Percentiles rank a stretch among this genome's conserved stretches.
Evolutionary conservation across 2,113 vertebrate genomes (phyloP).

Genomic region (Chloebia gouldiae): DNA sequence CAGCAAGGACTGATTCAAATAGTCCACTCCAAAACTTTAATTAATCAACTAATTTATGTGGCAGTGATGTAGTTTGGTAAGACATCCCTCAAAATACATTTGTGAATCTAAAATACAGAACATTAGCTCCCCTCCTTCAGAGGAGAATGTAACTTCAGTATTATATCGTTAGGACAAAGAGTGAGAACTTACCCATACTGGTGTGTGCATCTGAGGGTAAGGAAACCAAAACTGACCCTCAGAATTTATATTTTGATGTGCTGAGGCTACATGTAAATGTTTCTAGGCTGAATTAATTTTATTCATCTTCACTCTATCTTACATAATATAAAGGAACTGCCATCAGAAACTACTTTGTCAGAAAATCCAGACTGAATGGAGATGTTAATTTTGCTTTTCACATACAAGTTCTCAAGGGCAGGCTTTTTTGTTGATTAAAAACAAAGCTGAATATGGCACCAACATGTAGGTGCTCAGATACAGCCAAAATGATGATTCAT

Average conservation of each 20-base stretch:
- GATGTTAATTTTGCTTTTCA: not conserved
- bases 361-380: not conserved
- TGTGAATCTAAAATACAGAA: not conserved
- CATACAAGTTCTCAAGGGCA: not conserved
- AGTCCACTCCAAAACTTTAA: not conserved
- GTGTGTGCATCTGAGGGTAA: not conserved
- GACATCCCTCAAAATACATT: not conserved
- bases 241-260: not conserved
- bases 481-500: constrained; percentile 32
- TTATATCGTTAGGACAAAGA: no score
- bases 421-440: not conserved
- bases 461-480: not conserved
- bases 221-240: not conserved
- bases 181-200: not conserved
- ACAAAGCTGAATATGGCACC: not conserved
- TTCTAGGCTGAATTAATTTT: not conserved
- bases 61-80: not conserved
- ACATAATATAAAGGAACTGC: not conserved
- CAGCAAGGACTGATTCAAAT: not conserved
- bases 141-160: no score
- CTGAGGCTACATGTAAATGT: not conserved
- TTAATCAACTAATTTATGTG: not conserved
- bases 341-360: not conserved
- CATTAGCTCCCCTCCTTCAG: not conserved
- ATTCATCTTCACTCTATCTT: not conserved